Evolutionary conservation across 1,140 invertebrate genomes (phyloP).

Genomic region (Drosophila nikananu): DNA sequence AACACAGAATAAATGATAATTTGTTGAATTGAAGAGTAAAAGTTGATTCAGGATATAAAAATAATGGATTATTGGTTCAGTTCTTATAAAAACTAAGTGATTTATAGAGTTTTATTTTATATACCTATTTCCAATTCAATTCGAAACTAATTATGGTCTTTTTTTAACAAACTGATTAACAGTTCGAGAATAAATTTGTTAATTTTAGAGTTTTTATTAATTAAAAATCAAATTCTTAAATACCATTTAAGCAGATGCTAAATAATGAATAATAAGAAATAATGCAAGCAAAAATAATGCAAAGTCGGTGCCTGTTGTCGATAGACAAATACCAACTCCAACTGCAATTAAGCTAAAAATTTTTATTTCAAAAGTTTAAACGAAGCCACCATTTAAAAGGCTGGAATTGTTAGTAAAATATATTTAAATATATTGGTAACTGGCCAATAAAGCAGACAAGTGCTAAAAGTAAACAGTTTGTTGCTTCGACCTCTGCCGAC

Average conservation of each 20-base stretch:
- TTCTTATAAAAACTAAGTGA: too few relatives aligned
- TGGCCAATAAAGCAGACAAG: constrained; percentile 2
- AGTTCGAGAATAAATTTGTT: background rate
- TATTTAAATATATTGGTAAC: constrained; percentile 4
- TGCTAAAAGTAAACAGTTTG: constrained; percentile 23
- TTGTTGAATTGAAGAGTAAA: background rate
- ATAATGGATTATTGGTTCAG: too few relatives aligned
- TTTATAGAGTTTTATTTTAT: background rate
- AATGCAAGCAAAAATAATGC: background rate
- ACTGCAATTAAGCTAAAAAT: background rate
- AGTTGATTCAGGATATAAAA: background rate
- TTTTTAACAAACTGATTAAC: too few relatives aligned
- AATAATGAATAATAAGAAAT: background rate
- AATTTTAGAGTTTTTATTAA: background rate
- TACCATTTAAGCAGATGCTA: background rate
- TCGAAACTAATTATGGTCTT: too few relatives aligned
- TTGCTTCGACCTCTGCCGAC: constrained; percentile 13
- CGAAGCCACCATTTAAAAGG: too few relatives aligned
- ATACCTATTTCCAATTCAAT: too few relatives aligned
- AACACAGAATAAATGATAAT: background rate
- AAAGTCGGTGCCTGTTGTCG: too few relatives aligned
- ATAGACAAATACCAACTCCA: background rate
- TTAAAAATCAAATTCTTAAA: too few relatives aligned
- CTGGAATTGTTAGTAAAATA: background rate
- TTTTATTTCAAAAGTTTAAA: background rate